phyloP scores from a whole-genome alignment of 2,888 invertebrate genomes.

The Drosophila nr. medialis region DNA sequence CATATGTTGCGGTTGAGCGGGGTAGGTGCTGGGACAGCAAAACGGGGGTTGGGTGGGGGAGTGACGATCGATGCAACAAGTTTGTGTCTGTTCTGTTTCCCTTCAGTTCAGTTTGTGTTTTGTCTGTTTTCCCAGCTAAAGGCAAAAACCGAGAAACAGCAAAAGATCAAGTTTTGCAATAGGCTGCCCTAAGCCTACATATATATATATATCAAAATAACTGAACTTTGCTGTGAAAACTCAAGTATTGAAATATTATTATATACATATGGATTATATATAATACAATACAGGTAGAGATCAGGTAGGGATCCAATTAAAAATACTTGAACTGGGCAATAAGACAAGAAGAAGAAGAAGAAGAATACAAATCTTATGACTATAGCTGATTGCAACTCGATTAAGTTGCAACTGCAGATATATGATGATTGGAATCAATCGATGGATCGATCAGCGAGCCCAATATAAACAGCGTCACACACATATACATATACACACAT shows the following conservation, averaged over 20 bases:
- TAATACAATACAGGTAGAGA: neutral
- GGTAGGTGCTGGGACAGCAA: neutral
- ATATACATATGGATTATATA: neutral
- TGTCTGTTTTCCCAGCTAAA: neutral
- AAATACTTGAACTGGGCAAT: too few species aligned
- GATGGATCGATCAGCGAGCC: neutral
- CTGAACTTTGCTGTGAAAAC: neutral
- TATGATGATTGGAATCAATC: neutral
- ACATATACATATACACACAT: neutral
- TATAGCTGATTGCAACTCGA: neutral
- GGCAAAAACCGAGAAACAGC: neutral
- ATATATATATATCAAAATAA: neutral
- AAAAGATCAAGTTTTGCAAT: neutral
- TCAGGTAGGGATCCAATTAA: too few species aligned
- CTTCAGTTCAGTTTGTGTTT: neutral
- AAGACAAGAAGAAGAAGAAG: neutral
- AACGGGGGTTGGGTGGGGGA: neutral
- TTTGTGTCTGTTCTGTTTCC: neutral
- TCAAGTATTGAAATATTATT: neutral
- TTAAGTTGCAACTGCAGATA: neutral
- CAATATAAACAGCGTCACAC: neutral
- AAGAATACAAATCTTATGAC: neutral
- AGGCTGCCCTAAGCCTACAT: neutral
- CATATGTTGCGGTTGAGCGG: slow-evolving; percentile 39
- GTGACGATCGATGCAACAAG: slow-evolving; percentile 49